These are phyloP conservation scores for Epiblema foenella DNA, from an alignment of 2,888 invertebrate genomes.

Conservation along the genomic window DNA sequence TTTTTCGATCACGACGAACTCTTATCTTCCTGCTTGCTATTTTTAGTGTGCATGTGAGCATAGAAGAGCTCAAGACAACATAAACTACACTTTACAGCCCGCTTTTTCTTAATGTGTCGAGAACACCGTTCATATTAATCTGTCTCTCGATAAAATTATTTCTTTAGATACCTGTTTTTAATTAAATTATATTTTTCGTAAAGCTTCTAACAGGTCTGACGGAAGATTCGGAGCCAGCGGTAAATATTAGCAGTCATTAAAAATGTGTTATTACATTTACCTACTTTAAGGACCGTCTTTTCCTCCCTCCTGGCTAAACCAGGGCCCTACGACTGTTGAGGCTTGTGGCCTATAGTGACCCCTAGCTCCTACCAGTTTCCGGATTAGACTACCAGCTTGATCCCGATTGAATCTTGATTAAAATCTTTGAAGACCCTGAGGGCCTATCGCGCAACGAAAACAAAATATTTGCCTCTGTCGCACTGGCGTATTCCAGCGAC, in stretches of 20 bases:
- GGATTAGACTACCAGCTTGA: not conserved
- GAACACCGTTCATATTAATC: not conserved
- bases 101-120: no score
- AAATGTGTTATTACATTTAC: not conserved
- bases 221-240: slow-evolving; percentile 73
- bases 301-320: not conserved
- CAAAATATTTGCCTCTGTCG: no score
- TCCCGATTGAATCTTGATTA: no score
- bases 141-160: not conserved
- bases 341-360: not conserved
- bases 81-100: no score
- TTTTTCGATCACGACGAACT: no score
- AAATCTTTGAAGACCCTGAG: no score
- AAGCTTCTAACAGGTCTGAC: slow-evolving; percentile 79
- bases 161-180: slow-evolving; percentile 11
- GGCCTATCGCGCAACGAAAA: no score
- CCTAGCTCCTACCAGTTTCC: not conserved
- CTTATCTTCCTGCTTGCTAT: no score
- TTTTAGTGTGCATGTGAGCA: no score
- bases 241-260: slow-evolving; percentile 56
- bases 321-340: not conserved
- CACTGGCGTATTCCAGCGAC: no score
- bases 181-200: slow-evolving; percentile 52
- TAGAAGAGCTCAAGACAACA: no score
- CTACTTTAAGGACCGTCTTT: not conserved